Evolutionary conservation across 2,113 vertebrate species (phyloP).

Genomic region (Macrotus californicus): DNA sequence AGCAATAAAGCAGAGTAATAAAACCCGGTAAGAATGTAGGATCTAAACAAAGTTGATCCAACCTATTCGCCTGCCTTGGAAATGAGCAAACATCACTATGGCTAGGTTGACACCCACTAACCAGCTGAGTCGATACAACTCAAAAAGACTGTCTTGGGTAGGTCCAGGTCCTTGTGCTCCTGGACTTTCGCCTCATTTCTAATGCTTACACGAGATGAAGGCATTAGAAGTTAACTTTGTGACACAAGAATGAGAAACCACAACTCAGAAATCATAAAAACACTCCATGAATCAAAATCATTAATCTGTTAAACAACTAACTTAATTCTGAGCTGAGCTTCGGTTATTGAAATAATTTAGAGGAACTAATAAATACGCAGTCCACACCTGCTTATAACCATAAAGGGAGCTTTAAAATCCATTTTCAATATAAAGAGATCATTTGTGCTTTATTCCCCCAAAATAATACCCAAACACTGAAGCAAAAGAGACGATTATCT

Average conservation of each 20-base stretch:
- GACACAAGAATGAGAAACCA: not conserved
- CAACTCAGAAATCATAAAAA: conserved; percentile 22
- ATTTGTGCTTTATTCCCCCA: conserved; percentile 33
- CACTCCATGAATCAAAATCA: not conserved
- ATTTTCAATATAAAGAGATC: conserved; percentile 1
- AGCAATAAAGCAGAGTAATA: not conserved
- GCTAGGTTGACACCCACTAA: not conserved
- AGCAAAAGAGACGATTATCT: not conserved
- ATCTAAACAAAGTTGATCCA: not conserved
- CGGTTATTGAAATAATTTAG: conserved; percentile 17
- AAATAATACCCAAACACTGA: conserved; percentile 26
- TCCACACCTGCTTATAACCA: conserved; percentile 12
- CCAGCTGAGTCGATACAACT: not conserved
- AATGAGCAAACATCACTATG: not conserved
- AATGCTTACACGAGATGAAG: too few relatives aligned
- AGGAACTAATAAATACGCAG: not conserved
- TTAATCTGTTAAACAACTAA: not conserved
- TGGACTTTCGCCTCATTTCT: not conserved
- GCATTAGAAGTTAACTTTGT: not conserved
- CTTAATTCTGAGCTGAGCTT: conserved; percentile 2
- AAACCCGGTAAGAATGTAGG: not conserved
- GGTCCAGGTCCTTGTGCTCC: not conserved
- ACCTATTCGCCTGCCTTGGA: not conserved
- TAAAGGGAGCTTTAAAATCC: not conserved
- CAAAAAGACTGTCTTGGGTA: not conserved